Percentiles rank a stretch among this genome's conserved stretches.
Conservation (phyloP, 2,888 invertebrate species). For the Amblyjoppa proteus region DNA sequence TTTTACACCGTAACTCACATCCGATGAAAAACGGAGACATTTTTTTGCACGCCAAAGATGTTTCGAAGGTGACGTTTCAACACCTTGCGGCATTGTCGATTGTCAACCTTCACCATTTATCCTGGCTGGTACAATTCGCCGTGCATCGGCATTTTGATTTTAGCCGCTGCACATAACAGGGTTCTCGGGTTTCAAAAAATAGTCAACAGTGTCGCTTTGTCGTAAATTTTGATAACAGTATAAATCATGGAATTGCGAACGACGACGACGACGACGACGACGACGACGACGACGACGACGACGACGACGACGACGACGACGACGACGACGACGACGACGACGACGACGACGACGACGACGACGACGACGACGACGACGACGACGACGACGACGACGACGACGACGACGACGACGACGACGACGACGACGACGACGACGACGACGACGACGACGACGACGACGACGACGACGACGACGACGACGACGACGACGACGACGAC, state of each 20-base stretch:
- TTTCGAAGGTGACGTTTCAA: no score
- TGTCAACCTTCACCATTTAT: no score
- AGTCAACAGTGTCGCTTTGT: background rate
- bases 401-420: background rate
- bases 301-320: background rate
- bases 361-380: background rate
- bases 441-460: background rate
- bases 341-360: background rate
- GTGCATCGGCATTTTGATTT: background rate
- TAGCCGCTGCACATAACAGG: background rate
- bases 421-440: background rate
- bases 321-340: background rate
- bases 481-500: background rate
- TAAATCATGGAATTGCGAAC: constrained; percentile 8
- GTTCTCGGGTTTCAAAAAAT: background rate
- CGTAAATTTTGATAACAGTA: constrained; percentile 30
- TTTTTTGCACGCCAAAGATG: no score
- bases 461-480: background rate
- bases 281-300: background rate
- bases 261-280: background rate
- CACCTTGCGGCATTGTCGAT: no score
- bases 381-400: background rate
- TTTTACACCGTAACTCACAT: no score
- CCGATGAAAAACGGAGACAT: no score
- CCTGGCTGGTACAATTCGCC: background rate